These are phyloP conservation scores for Hydraecia micacea DNA, from an alignment of 2,888 invertebrate species.

Conservation along the genomic window DNA sequence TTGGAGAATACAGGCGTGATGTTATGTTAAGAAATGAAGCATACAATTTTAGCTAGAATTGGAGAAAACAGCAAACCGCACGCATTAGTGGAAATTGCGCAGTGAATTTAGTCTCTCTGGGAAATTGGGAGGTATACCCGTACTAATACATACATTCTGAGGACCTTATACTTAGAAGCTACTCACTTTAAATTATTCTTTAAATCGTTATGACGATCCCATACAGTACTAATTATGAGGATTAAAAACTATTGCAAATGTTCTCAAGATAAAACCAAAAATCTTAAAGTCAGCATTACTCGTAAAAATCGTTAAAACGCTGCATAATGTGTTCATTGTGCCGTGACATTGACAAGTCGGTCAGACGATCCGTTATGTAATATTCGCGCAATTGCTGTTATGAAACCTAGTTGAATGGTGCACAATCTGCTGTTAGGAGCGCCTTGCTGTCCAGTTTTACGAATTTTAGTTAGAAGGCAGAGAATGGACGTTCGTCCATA, in stretches of 20 bases:
- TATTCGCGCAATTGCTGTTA: constrained; percentile 41
- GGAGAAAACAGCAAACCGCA: background rate
- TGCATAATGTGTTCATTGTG: constrained; percentile 43
- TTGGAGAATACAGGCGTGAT: too few relatives aligned
- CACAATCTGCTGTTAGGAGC: background rate
- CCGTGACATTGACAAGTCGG: constrained; percentile 62
- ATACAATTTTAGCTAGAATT: background rate
- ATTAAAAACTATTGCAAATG: background rate
- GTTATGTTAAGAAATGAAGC: too few relatives aligned
- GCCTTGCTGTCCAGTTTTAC: background rate
- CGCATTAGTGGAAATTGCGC: background rate
- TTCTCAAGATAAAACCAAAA: background rate
- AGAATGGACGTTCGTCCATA: too few relatives aligned
- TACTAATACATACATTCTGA: background rate
- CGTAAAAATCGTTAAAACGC: constrained; percentile 27
- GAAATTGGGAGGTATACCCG: background rate
- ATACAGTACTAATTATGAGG: background rate
- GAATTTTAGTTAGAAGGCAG: background rate
- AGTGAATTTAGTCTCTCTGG: background rate
- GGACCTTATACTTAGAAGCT: background rate
- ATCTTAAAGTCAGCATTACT: background rate
- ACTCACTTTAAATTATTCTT: background rate
- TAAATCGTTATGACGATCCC: background rate
- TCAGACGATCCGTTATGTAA: constrained; percentile 49
- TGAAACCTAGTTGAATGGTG: constrained; percentile 16